These are phyloP conservation scores for Philereme transversata DNA, from an alignment of 2,888 invertebrate species.

Conservation along the genomic window DNA sequence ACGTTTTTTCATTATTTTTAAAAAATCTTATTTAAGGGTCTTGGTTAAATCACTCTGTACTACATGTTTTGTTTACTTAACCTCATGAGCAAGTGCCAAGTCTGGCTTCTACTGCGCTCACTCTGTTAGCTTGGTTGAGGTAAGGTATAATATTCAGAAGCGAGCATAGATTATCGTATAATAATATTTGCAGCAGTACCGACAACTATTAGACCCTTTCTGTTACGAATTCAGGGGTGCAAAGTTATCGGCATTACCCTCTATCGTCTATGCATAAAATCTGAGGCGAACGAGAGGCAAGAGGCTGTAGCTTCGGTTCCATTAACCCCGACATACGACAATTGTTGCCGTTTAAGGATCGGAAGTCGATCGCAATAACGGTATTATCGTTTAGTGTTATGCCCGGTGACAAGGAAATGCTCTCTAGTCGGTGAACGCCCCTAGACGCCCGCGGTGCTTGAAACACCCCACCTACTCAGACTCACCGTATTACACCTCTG, in stretches of 20 bases:
- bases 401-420: constrained; percentile 80
- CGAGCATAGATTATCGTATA: neutral
- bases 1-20: too few species aligned
- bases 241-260: constrained; percentile 44
- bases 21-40: too few species aligned
- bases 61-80: too few species aligned
- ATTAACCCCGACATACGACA: constrained; percentile 73
- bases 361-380: constrained; percentile 71
- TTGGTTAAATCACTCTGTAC: too few species aligned
- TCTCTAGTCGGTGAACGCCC: constrained; percentile 60
- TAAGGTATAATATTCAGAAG: too few species aligned
- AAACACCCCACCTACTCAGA: constrained; percentile 28
- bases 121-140: too few species aligned
- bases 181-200: constrained; percentile 1
- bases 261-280: constrained; percentile 63
- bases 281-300: constrained; percentile 31
- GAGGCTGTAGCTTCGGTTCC: constrained; percentile 51
- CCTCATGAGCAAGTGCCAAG: too few species aligned
- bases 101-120: too few species aligned
- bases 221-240: constrained; percentile 33
- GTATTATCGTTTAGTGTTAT: constrained; percentile 81
- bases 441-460: constrained; percentile 55
- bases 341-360: constrained; percentile 76
- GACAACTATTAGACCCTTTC: neutral
- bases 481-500: constrained; percentile 26